Base-by-base conservation (phyloP, 2,797 vertebrate genomes). In the Sardinella longiceps region DNA sequence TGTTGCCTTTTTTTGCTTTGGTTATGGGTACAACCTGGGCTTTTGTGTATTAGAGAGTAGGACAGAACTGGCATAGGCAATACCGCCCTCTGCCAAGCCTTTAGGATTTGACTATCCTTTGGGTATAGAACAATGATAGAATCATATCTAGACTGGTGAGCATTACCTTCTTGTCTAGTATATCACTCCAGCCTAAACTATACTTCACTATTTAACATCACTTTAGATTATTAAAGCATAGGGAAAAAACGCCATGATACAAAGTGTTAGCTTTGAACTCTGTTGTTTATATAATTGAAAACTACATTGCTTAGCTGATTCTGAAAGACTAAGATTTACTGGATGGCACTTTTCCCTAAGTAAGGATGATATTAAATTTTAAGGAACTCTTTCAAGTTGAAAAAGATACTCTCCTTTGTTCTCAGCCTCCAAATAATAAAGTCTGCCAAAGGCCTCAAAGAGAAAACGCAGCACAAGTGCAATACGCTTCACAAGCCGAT, bases 381-480 rank as follows among this genome's bases (percentile, higher is more conserved):
- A 20, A 77, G 70, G 70, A 77, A 23, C 70, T 6, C 18, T 77
- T 43, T 23, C 37, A 77, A 43, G 70, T 20, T 77, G 9, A 77
- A 77, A 70, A 43, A 43, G 70, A 43, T 23, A 23, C 15, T 77
- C 70, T 43, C 37, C 70, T 77, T 77, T 77, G 70, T 77, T 77
- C 37, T 77, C 5, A 43, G 33, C 70, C 33, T 77, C 6, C 37
- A 39, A 39, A 43, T 77, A 39, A 77, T 77, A 23, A 77, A 23
- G 70, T 43, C 70, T 77, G 70, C 33, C 70, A 77, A 43, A 5
- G 70, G 28, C 33, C 63, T 70, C 37, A 43, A 77, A 77, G 10
- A 70, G 33, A 43, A 39, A 20, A 23, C 15, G 30, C 33, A 23
- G 37, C 6, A 43, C 70, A 43, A 77, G 70, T 43, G 6, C 37